Conservation (phyloP, 2,888 invertebrate genomes). For the Morinoia aosen region DNA sequence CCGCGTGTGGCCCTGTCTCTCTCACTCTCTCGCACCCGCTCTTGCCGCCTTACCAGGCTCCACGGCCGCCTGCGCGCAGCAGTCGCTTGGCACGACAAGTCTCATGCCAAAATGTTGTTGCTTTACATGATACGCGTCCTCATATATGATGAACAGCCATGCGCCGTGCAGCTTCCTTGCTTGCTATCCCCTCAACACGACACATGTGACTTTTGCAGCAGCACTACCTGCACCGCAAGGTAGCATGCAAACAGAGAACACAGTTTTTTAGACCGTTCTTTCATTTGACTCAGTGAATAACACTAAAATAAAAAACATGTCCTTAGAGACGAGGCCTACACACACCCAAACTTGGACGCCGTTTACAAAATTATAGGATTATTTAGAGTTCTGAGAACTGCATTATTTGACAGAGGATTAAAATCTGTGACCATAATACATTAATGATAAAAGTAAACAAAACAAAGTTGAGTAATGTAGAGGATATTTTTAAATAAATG, state of each 20-base stretch:
- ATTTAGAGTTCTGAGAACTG: neutral
- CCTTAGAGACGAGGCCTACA: neutral
- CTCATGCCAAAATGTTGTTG: neutral
- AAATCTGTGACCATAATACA: neutral
- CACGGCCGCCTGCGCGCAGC: neutral
- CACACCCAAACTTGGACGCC: neutral
- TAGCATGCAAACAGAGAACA: neutral
- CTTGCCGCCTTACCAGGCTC: neutral
- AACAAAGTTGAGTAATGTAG: neutral
- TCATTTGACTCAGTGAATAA: neutral
- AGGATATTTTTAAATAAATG: neutral
- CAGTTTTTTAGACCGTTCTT: neutral
- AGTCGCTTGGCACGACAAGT: neutral
- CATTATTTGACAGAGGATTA: neutral
- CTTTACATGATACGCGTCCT: neutral
- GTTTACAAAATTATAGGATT: neutral
- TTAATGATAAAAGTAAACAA: neutral
- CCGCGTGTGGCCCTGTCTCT: slow-evolving; percentile 13
- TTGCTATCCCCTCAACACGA: too few species aligned
- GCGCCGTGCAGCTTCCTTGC: neutral
- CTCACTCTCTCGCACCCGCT: neutral
- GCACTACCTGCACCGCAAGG: too few species aligned
- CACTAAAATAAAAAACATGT: neutral
- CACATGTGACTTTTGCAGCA: too few species aligned
- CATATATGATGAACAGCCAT: neutral